phyloP scores from a whole-genome alignment of 2,113 vertebrate genomes.

The Muntiacus muntjak region DNA sequence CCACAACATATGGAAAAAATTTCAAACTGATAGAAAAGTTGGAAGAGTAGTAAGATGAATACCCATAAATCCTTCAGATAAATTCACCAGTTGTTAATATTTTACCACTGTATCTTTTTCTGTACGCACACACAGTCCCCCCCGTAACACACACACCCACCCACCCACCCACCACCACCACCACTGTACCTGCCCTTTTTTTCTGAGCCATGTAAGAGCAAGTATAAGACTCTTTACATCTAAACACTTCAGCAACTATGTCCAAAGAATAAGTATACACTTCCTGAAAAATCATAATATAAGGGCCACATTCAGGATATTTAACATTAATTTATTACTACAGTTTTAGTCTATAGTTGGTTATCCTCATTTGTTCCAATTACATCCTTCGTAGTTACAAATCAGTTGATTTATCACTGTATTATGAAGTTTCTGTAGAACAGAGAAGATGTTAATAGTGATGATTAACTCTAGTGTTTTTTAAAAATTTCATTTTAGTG shows the following conservation, averaged over 20 bases:
- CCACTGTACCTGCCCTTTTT: not conserved
- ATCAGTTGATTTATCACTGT: not conserved
- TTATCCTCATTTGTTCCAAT: not conserved
- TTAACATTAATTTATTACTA: not conserved
- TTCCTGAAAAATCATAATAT: not conserved
- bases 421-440: not conserved
- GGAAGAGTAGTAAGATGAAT: not conserved
- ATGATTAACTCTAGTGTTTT: not conserved
- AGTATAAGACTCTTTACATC: not conserved
- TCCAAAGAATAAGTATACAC: not conserved
- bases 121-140: not conserved
- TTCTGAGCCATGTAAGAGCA: not conserved
- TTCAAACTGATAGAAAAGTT: not conserved
- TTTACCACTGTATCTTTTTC: not conserved
- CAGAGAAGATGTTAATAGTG: not conserved
- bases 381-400: not conserved
- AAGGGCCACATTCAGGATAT: not conserved
- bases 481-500: not conserved
- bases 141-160: not conserved
- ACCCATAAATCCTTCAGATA: not conserved
- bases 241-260: not conserved
- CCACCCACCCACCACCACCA: not conserved
- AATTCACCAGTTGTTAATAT: conserved; percentile 23
- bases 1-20: not conserved
- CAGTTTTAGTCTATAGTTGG: not conserved